Percentiles rank a stretch among this genome's conserved stretches.
Conservation (phyloP, 2,888 invertebrate species). For the Gastracanthus pulcherrimus region DNA sequence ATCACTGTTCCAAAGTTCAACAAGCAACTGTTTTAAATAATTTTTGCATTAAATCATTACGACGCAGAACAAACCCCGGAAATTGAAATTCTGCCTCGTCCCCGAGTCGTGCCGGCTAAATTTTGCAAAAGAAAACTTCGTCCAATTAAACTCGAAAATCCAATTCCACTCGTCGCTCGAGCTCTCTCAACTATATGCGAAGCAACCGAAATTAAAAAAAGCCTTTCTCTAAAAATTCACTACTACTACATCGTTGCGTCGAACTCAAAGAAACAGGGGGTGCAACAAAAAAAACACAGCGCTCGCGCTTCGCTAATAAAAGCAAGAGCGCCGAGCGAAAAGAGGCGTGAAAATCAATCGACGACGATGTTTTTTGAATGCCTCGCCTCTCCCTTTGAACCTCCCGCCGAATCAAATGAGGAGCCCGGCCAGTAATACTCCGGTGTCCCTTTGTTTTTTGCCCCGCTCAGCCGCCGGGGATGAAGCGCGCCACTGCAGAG, state of each 20-base stretch:
- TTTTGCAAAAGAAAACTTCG: neutral
- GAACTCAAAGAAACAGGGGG: neutral
- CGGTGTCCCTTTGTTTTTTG: neutral
- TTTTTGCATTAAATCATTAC: neutral
- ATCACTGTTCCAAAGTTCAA: neutral
- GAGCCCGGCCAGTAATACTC: neutral
- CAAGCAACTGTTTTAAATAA: neutral
- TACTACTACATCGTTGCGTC: neutral
- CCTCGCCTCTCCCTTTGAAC: slow-evolving; percentile 16
- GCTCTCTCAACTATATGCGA: neutral
- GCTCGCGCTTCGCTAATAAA: slow-evolving; percentile 11
- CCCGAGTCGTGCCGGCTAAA: neutral
- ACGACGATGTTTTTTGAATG: slow-evolving; percentile 14
- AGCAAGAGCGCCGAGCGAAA: slow-evolving; percentile 32
- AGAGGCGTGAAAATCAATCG: slow-evolving; percentile 61
- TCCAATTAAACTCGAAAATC: neutral
- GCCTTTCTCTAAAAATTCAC: neutral
- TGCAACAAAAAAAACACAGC: neutral
- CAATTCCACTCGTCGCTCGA: neutral
- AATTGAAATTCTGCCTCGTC: neutral
- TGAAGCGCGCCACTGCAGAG: neutral
- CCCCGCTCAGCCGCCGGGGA: neutral
- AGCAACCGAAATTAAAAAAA: neutral
- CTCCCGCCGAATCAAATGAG: neutral
- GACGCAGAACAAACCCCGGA: neutral